phyloP scores from a whole-genome alignment of 2,888 invertebrate species.

The Pheosia tremula region DNA sequence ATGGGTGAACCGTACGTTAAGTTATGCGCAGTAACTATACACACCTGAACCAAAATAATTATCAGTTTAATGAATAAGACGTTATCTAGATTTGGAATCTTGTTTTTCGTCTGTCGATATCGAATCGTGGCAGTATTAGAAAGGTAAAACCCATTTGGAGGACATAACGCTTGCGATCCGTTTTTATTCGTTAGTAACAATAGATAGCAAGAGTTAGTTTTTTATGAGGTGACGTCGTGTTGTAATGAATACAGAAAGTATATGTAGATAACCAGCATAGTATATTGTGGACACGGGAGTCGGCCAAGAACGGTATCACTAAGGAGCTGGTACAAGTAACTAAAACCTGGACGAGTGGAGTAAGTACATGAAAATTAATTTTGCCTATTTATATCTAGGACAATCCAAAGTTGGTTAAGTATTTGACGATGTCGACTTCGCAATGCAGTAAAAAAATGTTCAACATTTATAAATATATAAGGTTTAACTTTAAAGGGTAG shows the following conservation, averaged over 20 bases:
- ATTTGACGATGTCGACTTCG: too few species aligned
- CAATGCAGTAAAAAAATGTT: too few species aligned
- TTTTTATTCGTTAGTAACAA: conserved; percentile 40
- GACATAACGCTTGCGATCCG: conserved; percentile 41
- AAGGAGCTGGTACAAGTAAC: conserved; percentile 48
- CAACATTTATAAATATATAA: too few species aligned
- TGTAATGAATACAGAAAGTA: conserved; percentile 62
- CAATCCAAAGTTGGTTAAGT: too few species aligned
- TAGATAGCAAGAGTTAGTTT: conserved; percentile 40
- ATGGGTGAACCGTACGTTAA: not conserved
- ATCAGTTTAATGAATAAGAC: conserved; percentile 54
- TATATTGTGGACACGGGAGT: conserved; percentile 66
- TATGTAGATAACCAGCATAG: conserved; percentile 50
- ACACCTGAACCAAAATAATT: conserved; percentile 49
- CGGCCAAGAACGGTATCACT: conserved; percentile 71
- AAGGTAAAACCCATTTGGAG: conserved; percentile 51
- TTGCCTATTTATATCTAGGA: not conserved
- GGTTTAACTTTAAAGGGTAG: too few species aligned
- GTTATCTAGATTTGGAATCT: conserved; percentile 50
- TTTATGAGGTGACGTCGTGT: conserved; percentile 41
- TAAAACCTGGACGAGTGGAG: not conserved
- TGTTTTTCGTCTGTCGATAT: conserved; percentile 47
- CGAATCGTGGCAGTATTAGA: conserved; percentile 46
- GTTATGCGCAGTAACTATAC: conserved; percentile 11
- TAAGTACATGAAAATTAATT: not conserved